phyloP scores from a whole-genome alignment of 64 coral and sea anemone genomes.

The Pocillopora damicornis region DNA sequence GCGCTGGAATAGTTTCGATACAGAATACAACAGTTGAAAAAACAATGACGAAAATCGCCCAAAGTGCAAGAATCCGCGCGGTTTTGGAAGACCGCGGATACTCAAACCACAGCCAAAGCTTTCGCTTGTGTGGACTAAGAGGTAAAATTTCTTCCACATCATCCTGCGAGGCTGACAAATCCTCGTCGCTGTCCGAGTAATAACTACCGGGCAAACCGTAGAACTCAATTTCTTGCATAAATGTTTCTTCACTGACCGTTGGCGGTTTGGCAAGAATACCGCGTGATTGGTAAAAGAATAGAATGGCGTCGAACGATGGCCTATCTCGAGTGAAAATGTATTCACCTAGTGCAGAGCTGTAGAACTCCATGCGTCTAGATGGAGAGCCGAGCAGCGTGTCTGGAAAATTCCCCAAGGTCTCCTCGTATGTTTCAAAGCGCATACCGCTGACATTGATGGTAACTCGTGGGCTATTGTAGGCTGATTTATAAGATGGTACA shows the following conservation, averaged over 20 bases:
- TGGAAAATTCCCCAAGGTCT: constrained; percentile 81
- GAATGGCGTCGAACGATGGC: constrained; percentile 77
- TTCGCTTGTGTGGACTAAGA: constrained; percentile 39
- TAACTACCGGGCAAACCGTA: constrained; percentile 39
- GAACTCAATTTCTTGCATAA: constrained; percentile 80
- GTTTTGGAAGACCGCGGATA: constrained; percentile 69
- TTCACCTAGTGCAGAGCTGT: constrained; percentile 49
- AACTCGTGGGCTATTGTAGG: constrained; percentile 53
- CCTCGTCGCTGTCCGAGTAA: constrained; percentile 2
- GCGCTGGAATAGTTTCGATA: constrained; percentile 61
- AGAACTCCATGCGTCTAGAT: constrained; percentile 55
- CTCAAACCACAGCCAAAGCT: constrained; percentile 80
- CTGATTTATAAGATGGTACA: background rate
- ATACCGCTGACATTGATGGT: constrained; percentile 91
- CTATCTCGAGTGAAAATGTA: constrained; percentile 82
- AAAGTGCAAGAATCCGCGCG: constrained; percentile 55
- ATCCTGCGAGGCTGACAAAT: constrained; percentile 4
- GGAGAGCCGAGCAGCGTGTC: constrained; percentile 80
- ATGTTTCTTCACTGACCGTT: constrained; percentile 71
- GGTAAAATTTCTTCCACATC: constrained; percentile 38
- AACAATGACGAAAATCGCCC: constrained; percentile 64
- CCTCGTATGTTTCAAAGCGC: constrained; percentile 84
- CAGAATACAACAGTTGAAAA: constrained; percentile 89
- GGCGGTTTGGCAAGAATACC: constrained; percentile 82
- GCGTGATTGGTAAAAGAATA: constrained; percentile 90